Conservation (phyloP, 2,888 invertebrate genomes). For the Drosophila pseudotakahashii region DNA sequence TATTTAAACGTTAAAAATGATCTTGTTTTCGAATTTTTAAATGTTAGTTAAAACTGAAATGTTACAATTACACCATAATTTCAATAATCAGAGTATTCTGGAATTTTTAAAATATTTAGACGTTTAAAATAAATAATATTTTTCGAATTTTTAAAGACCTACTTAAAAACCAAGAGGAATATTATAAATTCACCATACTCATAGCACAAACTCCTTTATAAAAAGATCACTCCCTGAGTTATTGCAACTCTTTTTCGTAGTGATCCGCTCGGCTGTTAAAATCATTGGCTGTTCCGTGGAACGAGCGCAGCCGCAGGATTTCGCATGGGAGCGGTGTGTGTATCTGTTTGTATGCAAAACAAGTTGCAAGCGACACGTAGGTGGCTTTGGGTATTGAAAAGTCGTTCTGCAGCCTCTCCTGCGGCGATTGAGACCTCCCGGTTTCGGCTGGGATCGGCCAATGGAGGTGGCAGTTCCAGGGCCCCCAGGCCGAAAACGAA, state of each 20-base stretch:
- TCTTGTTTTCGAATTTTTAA: too few species aligned
- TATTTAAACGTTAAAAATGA: too few species aligned
- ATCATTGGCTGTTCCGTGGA: slow-evolving; percentile 29
- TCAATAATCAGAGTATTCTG: too few species aligned
- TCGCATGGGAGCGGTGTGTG: slow-evolving; percentile 21
- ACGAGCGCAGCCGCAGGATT: slow-evolving; percentile 32
- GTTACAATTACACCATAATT: not conserved
- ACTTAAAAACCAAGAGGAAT: too few species aligned
- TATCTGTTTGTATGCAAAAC: slow-evolving; percentile 51
- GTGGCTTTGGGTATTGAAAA: slow-evolving; percentile 60
- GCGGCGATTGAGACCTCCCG: slow-evolving; percentile 56
- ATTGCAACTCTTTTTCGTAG: not conserved
- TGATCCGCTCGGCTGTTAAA: slow-evolving; percentile 34
- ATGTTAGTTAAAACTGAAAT: too few species aligned
- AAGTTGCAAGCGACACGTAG: slow-evolving; percentile 60
- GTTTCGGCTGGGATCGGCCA: slow-evolving; percentile 37
- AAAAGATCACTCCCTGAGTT: slow-evolving; percentile 1
- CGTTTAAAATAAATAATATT: too few species aligned
- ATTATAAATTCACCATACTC: not conserved
- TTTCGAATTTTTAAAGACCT: too few species aligned
- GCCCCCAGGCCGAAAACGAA: slow-evolving; percentile 44
- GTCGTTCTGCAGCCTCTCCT: slow-evolving; percentile 61
- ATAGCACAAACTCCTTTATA: not conserved
- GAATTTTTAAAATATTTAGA: too few species aligned
- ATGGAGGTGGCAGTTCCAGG: slow-evolving; percentile 25